These are phyloP conservation scores for Psophia crepitans DNA, from an alignment of 2,113 vertebrate species.

Conservation along the genomic window DNA sequence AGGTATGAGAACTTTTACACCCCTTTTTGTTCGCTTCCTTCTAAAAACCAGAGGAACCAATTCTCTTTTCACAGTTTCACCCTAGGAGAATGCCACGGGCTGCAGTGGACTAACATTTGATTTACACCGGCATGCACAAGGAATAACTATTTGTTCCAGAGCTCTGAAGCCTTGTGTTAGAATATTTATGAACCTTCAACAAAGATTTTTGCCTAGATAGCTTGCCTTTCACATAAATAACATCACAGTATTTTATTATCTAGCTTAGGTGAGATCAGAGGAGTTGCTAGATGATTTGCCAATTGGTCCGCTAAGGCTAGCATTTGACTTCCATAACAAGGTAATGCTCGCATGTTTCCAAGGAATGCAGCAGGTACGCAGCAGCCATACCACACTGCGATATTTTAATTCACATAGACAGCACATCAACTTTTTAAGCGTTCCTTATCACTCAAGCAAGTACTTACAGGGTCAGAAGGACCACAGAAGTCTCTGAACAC, in stretches of 20 bases:
- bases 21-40: background rate
- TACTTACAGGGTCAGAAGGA: conserved; percentile 93
- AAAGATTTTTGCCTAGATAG: background rate
- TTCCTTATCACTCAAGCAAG: background rate
- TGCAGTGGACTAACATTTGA: background rate
- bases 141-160: background rate
- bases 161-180: background rate
- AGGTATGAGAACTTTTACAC: background rate
- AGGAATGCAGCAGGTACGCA: background rate
- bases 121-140: background rate
- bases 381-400: background rate
- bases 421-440: background rate
- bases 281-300: background rate
- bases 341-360: background rate
- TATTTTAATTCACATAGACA: background rate
- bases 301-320: background rate
- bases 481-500: conserved; percentile 91
- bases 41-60: background rate
- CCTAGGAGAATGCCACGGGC: background rate
- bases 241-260: background rate
- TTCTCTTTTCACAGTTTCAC: background rate
- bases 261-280: background rate
- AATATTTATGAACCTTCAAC: background rate
- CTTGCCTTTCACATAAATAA: background rate
- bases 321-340: background rate